phyloP scores from a whole-genome alignment of 1,140 invertebrate genomes.

The Uloborus diversus region DNA sequence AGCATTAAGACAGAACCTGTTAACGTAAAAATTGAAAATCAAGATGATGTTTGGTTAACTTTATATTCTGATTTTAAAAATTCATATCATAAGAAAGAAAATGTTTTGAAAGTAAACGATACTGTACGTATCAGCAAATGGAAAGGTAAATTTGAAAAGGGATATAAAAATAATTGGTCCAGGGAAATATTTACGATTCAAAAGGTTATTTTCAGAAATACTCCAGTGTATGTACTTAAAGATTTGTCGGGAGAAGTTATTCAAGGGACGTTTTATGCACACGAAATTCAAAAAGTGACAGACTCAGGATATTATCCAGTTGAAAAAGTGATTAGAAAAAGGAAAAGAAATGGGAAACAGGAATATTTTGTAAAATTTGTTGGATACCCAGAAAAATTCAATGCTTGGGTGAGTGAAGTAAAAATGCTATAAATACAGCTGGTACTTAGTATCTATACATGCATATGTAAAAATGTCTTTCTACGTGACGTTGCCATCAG shows the following conservation, averaged over 20 bases:
- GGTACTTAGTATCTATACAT: neutral
- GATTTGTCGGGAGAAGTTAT: slow-evolving; percentile 24
- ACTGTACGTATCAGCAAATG: neutral
- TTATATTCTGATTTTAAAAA: neutral
- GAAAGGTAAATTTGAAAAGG: neutral
- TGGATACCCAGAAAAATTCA: slow-evolving; percentile 1
- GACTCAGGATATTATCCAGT: neutral
- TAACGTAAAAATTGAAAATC: neutral
- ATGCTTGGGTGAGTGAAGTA: neutral
- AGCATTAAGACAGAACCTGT: neutral
- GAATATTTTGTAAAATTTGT: slow-evolving; percentile 23
- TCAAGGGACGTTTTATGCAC: slow-evolving; percentile 42
- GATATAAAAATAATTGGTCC: slow-evolving; percentile 31
- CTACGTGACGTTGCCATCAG: neutral
- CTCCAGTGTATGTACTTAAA: neutral
- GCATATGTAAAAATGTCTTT: slow-evolving; percentile 3
- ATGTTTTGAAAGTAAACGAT: neutral
- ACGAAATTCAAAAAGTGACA: neutral
- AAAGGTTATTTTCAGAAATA: neutral
- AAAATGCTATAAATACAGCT: neutral
- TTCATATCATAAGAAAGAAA: neutral
- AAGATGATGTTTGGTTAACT: neutral
- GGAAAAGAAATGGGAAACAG: neutral
- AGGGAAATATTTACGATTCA: slow-evolving; percentile 44
- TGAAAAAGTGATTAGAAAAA: slow-evolving; percentile 17